Conservation (phyloP, 2,888 invertebrate genomes). For the Corythucha ciliata region DNA sequence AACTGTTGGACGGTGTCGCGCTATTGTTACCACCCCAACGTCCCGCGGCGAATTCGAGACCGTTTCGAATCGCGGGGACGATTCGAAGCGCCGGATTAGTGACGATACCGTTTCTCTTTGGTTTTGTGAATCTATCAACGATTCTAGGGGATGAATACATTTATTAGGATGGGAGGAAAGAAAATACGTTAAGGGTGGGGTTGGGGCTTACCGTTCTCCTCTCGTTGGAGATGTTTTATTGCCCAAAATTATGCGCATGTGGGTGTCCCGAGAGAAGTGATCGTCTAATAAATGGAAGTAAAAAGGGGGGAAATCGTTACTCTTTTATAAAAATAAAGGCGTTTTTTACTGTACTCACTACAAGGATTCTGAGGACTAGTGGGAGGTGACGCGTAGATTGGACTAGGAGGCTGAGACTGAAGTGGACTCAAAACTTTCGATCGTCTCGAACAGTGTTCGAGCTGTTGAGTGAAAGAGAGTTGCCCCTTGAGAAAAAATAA, state of each 20-base stretch:
- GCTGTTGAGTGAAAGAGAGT: slow-evolving; percentile 84
- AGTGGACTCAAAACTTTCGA: slow-evolving; percentile 51
- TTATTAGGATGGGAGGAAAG: not conserved
- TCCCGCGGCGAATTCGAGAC: slow-evolving; percentile 52
- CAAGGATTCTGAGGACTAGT: slow-evolving; percentile 59
- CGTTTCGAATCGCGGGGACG: slow-evolving; percentile 65
- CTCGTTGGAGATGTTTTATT: slow-evolving; percentile 39
- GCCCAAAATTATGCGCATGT: slow-evolving; percentile 80
- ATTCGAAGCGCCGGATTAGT: slow-evolving; percentile 78
- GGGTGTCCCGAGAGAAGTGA: slow-evolving; percentile 81
- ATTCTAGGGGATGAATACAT: not conserved
- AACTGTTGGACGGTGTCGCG: slow-evolving; percentile 51
- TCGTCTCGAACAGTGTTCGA: slow-evolving; percentile 70
- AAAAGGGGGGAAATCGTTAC: not conserved
- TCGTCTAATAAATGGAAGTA: slow-evolving; percentile 49
- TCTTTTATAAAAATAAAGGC: not conserved
- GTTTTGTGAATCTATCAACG: too few relatives aligned
- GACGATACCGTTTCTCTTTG: slow-evolving; percentile 74
- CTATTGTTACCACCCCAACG: slow-evolving; percentile 44
- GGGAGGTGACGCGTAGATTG: slow-evolving; percentile 74
- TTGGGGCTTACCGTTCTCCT: slow-evolving; percentile 29
- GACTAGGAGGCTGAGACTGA: slow-evolving; percentile 44
- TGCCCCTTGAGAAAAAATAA: slow-evolving; percentile 37
- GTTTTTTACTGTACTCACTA: slow-evolving; percentile 34
- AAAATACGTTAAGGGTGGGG: too few relatives aligned